Evolutionary conservation across 2,888 invertebrate species (phyloP).

Genomic region (Periphyllus acericola): DNA sequence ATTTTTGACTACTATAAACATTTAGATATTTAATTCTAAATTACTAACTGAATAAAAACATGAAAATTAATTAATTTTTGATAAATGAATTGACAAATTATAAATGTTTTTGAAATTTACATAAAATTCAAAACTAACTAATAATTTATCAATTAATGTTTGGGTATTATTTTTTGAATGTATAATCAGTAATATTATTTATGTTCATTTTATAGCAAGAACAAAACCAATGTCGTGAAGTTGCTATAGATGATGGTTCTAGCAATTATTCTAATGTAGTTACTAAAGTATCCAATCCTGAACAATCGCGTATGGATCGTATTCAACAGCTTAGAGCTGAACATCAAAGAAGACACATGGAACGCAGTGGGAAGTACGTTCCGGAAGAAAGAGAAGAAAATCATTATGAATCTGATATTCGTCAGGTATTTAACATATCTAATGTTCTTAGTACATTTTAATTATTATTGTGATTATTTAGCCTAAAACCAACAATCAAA

Average conservation of each 20-base stretch:
- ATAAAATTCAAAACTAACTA: no score
- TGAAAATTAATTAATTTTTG: no score
- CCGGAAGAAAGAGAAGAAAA: constrained; percentile 34
- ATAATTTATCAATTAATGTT: no score
- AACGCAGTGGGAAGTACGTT: constrained; percentile 65
- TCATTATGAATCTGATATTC: constrained; percentile 22
- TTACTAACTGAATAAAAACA: no score
- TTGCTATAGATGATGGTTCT: background rate
- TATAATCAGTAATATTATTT: no score
- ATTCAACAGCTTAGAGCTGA: constrained; percentile 70
- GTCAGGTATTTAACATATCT: background rate
- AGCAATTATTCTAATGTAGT: background rate
- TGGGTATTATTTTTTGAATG: no score
- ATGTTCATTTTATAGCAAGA: constrained; percentile 51
- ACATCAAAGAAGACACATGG: constrained; percentile 72
- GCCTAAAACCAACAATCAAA: constrained; percentile 63
- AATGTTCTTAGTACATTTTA: background rate
- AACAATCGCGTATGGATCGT: constrained; percentile 67
- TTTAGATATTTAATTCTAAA: no score
- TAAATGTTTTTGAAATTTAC: no score
- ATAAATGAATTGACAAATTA: no score
- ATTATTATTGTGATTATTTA: constrained; percentile 40
- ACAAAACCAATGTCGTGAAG: constrained; percentile 46
- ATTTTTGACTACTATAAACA: no score
- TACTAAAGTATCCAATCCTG: constrained; percentile 19